A percentile compares a stretch with the other conserved stretches of the same genome.
phyloP scores from a whole-genome alignment of 2,113 vertebrate genomes.

The Lasiurus cinereus region DNA sequence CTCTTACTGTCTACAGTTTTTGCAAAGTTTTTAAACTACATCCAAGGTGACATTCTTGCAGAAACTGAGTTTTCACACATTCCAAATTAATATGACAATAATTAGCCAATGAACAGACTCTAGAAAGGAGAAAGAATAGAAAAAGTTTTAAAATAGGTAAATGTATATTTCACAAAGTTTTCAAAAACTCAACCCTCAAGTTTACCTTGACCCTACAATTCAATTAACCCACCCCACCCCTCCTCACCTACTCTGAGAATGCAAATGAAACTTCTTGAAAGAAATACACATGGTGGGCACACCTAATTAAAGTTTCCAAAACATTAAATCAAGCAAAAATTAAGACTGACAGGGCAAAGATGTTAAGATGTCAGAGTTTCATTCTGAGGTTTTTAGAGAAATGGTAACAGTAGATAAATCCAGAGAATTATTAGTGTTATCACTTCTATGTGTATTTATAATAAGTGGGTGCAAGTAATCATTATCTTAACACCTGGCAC shows the following conservation, averaged over 20 bases:
- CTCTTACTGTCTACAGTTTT: conserved; percentile 72
- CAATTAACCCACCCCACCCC: background rate
- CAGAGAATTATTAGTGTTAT: background rate
- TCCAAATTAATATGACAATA: conserved; percentile 83
- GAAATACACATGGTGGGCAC: background rate
- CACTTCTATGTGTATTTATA: conserved; percentile 37
- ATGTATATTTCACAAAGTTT: background rate
- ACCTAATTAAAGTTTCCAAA: background rate
- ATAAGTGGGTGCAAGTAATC: background rate
- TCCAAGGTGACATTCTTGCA: conserved; percentile 79
- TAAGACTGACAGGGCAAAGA: background rate
- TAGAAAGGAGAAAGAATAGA: conserved; percentile 50
- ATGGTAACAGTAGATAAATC: background rate
- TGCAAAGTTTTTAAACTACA: conserved; percentile 80
- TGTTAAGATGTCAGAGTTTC: background rate
- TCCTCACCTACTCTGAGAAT: background rate
- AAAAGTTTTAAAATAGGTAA: background rate
- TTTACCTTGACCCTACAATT: background rate
- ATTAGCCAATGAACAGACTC: conserved; percentile 79
- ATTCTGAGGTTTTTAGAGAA: conserved; percentile 28
- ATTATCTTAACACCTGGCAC: background rate
- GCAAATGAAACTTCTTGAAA: background rate
- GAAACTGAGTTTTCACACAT: conserved; percentile 87
- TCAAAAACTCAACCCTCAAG: background rate
- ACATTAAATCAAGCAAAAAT: background rate